These are phyloP conservation scores for Acleris literana DNA, from an alignment of 2,888 invertebrate genomes.

Conservation along the genomic window DNA sequence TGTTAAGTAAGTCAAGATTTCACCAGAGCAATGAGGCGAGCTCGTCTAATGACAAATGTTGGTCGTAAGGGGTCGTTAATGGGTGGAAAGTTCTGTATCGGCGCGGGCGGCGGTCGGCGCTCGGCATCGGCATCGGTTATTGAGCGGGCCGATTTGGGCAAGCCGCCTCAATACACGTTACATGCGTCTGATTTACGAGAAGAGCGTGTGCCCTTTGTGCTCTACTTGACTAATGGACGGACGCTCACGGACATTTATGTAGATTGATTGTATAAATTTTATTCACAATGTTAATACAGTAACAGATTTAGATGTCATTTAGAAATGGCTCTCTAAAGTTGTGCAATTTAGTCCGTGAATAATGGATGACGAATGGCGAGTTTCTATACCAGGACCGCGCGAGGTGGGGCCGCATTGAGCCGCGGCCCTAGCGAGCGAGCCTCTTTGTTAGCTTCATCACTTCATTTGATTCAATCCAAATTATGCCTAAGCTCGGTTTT, in stretches of 20 bases:
- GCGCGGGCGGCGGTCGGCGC: slow-evolving; percentile 51
- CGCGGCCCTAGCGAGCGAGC: slow-evolving; percentile 48
- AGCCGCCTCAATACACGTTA: slow-evolving; percentile 73
- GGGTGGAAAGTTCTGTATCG: slow-evolving; percentile 67
- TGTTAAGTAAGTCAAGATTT: slow-evolving; percentile 50
- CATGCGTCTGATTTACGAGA: slow-evolving; percentile 82
- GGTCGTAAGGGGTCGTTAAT: slow-evolving; percentile 75
- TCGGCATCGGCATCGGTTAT: slow-evolving; percentile 65
- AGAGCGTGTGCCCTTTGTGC: slow-evolving; percentile 83
- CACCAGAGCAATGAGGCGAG: slow-evolving; percentile 54
- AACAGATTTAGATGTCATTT: slow-evolving; percentile 84
- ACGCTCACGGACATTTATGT: slow-evolving; percentile 84
- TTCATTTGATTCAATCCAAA: slow-evolving; percentile 20
- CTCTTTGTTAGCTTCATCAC: slow-evolving; percentile 23
- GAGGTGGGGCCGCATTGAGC: slow-evolving; percentile 73
- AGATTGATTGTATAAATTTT: slow-evolving; percentile 84
- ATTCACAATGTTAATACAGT: slow-evolving; percentile 84
- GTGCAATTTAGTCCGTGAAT: slow-evolving; percentile 83
- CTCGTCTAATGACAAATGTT: slow-evolving; percentile 68
- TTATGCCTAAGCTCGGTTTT: background rate
- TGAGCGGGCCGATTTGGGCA: slow-evolving; percentile 80
- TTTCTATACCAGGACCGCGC: slow-evolving; percentile 72
- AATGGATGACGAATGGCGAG: slow-evolving; percentile 81
- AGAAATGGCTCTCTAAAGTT: slow-evolving; percentile 83
- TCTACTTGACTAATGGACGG: slow-evolving; percentile 82